A percentile compares a stretch with the other conserved stretches of the same genome.
Conservation (phyloP, 2,113 vertebrate species). For the Petroica traversi region DNA sequence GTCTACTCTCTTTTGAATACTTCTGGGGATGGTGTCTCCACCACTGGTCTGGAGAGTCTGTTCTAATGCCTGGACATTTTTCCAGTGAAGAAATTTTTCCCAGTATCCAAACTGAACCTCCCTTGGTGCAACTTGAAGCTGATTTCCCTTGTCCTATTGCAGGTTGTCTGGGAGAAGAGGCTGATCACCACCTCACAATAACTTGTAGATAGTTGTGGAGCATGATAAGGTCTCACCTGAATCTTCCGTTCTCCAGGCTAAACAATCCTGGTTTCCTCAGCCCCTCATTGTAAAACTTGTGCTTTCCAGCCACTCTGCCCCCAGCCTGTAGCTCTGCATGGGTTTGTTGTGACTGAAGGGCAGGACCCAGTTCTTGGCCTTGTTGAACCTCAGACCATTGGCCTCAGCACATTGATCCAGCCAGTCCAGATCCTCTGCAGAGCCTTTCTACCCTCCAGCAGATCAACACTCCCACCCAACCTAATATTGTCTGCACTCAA, state of each 20-base stretch:
- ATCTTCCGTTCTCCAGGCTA: not conserved
- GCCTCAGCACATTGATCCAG: not conserved
- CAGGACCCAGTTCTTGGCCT: not conserved
- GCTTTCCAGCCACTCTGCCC: not conserved
- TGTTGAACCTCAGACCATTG: not conserved
- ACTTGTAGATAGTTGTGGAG: not conserved
- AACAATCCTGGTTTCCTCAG: not conserved
- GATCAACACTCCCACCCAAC: not conserved
- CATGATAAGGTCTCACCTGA: fast-evolving
- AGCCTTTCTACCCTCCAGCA: not conserved
- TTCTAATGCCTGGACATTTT: not conserved
- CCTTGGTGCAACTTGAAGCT: not conserved
- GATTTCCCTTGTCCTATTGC: not conserved
- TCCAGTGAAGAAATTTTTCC: not conserved
- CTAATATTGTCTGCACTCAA: not conserved
- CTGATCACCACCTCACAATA: not conserved
- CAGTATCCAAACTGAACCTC: not conserved
- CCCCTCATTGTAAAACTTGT: not conserved
- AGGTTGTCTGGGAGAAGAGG: not conserved
- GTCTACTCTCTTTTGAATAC: not conserved
- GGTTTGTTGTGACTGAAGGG: not conserved
- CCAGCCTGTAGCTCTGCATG: not conserved
- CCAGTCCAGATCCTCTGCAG: not conserved
- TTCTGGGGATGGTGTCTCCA: not conserved
- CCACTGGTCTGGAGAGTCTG: no score